Percentiles rank a stretch among this genome's conserved stretches.
Conservation (phyloP, 2,113 vertebrate species). For the Hirundichthys speculiger region DNA sequence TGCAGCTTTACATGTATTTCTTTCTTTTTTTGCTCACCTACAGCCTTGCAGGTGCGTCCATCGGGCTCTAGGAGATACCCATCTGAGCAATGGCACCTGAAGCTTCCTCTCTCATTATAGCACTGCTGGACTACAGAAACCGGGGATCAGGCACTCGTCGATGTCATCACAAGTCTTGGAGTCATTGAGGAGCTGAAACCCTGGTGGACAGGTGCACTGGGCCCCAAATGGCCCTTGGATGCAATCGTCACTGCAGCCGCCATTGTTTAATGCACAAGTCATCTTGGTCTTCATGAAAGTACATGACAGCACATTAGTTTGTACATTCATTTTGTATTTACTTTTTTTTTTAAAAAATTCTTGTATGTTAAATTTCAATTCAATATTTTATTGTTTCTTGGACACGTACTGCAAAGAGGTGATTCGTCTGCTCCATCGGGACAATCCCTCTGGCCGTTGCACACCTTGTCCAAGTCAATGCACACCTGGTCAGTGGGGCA, state of each 20-base stretch:
- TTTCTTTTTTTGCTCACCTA: constrained; percentile 25
- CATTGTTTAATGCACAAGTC: constrained; percentile 74
- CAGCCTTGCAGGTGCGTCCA: constrained; percentile 75
- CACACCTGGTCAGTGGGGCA: constrained; percentile 72
- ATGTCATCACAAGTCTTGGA: constrained; percentile 79
- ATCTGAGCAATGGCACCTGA: constrained; percentile 74
- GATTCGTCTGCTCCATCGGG: constrained; percentile 78
- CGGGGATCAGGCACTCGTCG: constrained; percentile 75
- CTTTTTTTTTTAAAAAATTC: neutral
- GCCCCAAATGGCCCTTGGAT: constrained; percentile 76
- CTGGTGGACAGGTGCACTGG: constrained; percentile 71
- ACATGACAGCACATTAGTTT: neutral
- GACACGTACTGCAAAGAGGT: constrained; percentile 74
- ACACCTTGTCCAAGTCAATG: constrained; percentile 69
- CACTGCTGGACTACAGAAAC: constrained; percentile 79
- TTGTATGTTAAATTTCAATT: neutral
- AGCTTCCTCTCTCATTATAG: constrained; percentile 75
- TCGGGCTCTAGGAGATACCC: constrained; percentile 75
- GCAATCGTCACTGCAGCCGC: constrained; percentile 72
- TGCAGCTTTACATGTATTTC: neutral
- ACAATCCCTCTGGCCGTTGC: constrained; percentile 73
- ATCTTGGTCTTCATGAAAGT: constrained; percentile 59
- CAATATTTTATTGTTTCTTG: neutral
- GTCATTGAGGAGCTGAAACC: constrained; percentile 75
- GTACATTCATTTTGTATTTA: too few relatives aligned